Base-by-base conservation (phyloP, 2,888 invertebrate species). In the Mythimna vitellina region DNA sequence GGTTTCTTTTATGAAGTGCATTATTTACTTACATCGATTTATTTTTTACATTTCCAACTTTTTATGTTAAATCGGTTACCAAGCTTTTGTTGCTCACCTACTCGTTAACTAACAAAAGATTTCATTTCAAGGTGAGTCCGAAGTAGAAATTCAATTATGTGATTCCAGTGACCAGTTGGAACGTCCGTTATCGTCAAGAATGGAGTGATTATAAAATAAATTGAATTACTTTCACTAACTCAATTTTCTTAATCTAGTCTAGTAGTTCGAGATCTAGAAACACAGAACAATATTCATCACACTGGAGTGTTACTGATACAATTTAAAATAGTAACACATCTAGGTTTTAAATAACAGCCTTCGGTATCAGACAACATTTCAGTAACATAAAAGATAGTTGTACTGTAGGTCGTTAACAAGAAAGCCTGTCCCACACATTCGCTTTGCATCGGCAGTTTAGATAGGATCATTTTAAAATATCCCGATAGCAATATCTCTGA, bases 351-450 rank as follows among this genome's bases (percentile, higher is more conserved):
- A 82, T 76, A 81, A 84, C 74, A 78, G 51, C 60, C 56, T 51
- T 84, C 80, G 81, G 81, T 90, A 89, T 90, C 89, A 81, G 69
- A 65, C 83, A 81, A 87, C 86, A 87, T 85, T 89, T 82, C 82
- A 88, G 85, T 86, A 86, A 90, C 91, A 87, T 91, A 90, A 90
- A 89, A 90, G 90, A 90, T 90, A 89, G 88, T 90, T 92, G 91
- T 91, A 87, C 85, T 86, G 78, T 71, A 65, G 83, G 87, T 88
- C 91, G 91, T 92, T 92, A 92, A 92, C 92, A 91, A 92, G 92
- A 92, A 92, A 91, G 91, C 87, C 91, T 90, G 90, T 90, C 91
- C 90, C 89, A 91, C 92, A 92, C 91, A 90, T 87, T 91, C 87
- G 86, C 89, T 88, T 87, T 89, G 89, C 91, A 90, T 90, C 88